Base-by-base conservation (phyloP, 2,888 invertebrate species). In the Cyclophora punctaria region DNA sequence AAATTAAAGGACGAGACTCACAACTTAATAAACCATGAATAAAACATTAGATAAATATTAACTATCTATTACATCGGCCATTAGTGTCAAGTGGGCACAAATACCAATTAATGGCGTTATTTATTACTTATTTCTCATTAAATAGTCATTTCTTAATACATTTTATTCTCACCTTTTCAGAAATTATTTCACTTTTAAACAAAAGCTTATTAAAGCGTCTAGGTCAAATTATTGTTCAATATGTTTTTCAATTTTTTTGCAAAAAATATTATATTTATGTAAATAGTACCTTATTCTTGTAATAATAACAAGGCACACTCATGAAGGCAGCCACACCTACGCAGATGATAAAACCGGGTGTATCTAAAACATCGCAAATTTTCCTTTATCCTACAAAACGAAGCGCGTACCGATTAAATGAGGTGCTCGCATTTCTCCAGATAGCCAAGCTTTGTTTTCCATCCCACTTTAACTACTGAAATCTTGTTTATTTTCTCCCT, bases 391-490 rank as follows among this genome's bases (percentile, higher is more conserved):
- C 86, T 82, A 79, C 73, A 83, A 82, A 81, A 78, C 80, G 83
- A 82, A 83, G 83, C 85, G 85, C 80, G 85, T 83, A 86, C 83
- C 83, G 88, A 86, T 87, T 88, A 88, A 87, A 87, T 82, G 83
- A 85, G 86, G 83, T 86, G 86, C 86, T 80, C 88, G 88, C 85
- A 76, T 88, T 87, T 86, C 87, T 87, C 78, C 80, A 82, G 86
- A 86, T 87, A 86, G 83, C 83, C 82, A 75, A 76, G 75, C 69
- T 67, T 66, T 63, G 56, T 60, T 67, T 61, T 66, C 62, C 59
- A 49, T 80, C 78, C 61, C 37, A 37, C 73, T 47, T 62, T 83
- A 62, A 82, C 44, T 53, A 55, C 20, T 33, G 49, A 42, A 55
- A 61, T 49, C 44, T 34, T 57, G 58, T 45, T 47, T 48, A 50